These are phyloP conservation scores for Sussaba pulchella DNA, from an alignment of 2,888 invertebrate genomes.

Conservation along the genomic window DNA sequence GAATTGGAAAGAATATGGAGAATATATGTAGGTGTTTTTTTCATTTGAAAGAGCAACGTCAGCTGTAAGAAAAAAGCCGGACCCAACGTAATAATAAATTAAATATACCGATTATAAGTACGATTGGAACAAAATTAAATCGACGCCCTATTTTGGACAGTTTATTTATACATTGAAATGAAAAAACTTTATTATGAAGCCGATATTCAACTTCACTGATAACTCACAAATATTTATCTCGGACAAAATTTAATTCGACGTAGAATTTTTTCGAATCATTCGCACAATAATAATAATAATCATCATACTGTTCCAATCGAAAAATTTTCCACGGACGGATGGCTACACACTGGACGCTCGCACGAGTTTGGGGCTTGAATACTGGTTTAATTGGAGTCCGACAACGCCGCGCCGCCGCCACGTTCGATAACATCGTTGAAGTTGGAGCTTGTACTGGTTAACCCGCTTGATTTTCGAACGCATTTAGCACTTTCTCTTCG, in stretches of 20 bases:
- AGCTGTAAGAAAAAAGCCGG: too few relatives aligned
- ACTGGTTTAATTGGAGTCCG: constrained; percentile 65
- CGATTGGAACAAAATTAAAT: too few relatives aligned
- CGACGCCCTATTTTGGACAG: too few relatives aligned
- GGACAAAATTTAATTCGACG: not conserved
- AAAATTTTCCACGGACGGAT: constrained; percentile 48
- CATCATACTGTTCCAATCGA: constrained; percentile 25
- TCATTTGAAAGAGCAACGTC: too few relatives aligned
- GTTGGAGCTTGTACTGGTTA: constrained; percentile 37
- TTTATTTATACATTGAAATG: too few relatives aligned
- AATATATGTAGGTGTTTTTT: too few relatives aligned
- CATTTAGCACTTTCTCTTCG: constrained; percentile 23
- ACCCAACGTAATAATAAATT: too few relatives aligned
- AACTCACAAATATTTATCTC: not conserved
- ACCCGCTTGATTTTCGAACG: constrained; percentile 57
- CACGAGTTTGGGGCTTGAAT: constrained; percentile 55
- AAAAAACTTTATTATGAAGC: too few relatives aligned
- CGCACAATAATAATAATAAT: constrained; percentile 20
- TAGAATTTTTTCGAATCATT: not conserved
- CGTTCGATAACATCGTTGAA: constrained; percentile 59
- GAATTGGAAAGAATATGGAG: too few relatives aligned
- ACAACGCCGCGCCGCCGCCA: constrained; percentile 36
- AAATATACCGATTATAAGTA: too few relatives aligned
- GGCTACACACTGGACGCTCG: constrained; percentile 10
- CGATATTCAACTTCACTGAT: too few relatives aligned